Percentiles rank a stretch among this genome's conserved stretches.
These are phyloP conservation scores for Chrysolina americana DNA, from an alignment of 2,888 invertebrate genomes.

Conservation along the genomic window DNA sequence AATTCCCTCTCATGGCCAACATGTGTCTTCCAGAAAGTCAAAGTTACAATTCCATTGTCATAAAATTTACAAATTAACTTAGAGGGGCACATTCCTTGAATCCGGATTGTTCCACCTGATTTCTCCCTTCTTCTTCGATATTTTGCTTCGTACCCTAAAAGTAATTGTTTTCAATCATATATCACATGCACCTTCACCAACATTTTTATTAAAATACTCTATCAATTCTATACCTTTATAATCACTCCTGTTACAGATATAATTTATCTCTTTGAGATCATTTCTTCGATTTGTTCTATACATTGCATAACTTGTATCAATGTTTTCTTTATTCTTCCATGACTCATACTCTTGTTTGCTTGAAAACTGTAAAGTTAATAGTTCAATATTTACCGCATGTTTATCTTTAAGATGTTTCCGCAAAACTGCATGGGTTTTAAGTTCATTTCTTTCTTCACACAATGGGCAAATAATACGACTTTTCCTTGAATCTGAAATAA, in stretches of 20 bases:
- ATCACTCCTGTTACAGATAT: slow-evolving; percentile 43
- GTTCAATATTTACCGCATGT: slow-evolving; percentile 20
- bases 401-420: slow-evolving; percentile 10
- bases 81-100: slow-evolving; percentile 42
- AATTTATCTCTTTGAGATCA: slow-evolving; percentile 5
- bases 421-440: slow-evolving; percentile 16
- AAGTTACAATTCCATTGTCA: slow-evolving; percentile 38
- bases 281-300: background rate
- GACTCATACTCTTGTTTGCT: background rate
- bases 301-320: slow-evolving; percentile 14
- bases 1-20: slow-evolving; percentile 46
- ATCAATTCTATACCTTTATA: slow-evolving; percentile 30
- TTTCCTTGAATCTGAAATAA: background rate
- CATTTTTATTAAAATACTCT: slow-evolving; percentile 2
- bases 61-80: slow-evolving; percentile 26
- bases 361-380: slow-evolving; percentile 13
- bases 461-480: background rate
- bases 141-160: slow-evolving; percentile 25
- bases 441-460: slow-evolving; percentile 16
- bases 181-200: slow-evolving; percentile 26
- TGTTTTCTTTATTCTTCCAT: slow-evolving; percentile 9
- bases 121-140: slow-evolving; percentile 36
- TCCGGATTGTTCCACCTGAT: slow-evolving; percentile 38
- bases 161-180: background rate
- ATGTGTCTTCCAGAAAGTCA: slow-evolving; percentile 45